Percentiles rank a stretch among this genome's conserved stretches.
Conservation (phyloP, 2,888 invertebrate species). For the Mycogona germanica region DNA sequence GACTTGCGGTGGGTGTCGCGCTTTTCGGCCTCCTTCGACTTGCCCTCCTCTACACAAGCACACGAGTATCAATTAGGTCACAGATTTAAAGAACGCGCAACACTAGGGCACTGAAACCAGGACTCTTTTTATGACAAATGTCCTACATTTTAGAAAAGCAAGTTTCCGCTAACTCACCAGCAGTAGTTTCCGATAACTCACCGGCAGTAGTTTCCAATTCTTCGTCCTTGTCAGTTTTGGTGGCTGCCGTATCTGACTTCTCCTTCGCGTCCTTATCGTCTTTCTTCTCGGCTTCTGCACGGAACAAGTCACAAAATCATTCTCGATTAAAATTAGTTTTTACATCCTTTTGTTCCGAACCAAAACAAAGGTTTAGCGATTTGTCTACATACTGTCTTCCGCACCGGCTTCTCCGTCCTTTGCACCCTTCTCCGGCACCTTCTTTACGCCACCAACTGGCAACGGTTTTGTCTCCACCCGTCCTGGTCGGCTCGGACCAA, state of each 20-base stretch:
- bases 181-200: no score
- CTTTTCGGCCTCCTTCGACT: conserved; percentile 3
- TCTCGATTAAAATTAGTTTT: neutral
- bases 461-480: neutral
- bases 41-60: conserved; percentile 24
- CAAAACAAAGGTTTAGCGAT: no score
- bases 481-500: conserved; percentile 13
- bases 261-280: neutral
- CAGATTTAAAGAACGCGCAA: no score
- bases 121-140: neutral
- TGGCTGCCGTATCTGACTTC: no score
- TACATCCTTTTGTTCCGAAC: no score
- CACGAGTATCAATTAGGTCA: no score
- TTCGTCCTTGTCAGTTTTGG: no score
- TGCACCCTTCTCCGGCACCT: conserved; percentile 5
- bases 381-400: neutral
- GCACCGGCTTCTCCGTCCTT: neutral
- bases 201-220: no score
- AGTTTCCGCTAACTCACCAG: no score
- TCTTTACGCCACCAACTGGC: neutral
- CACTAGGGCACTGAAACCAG: no score
- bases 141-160: no score
- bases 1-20: neutral
- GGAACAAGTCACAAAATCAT: neutral
- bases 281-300: conserved; percentile 4